phyloP scores from a whole-genome alignment of 1,140 invertebrate genomes.

The Meloidogyne chitwoodi region DNA sequence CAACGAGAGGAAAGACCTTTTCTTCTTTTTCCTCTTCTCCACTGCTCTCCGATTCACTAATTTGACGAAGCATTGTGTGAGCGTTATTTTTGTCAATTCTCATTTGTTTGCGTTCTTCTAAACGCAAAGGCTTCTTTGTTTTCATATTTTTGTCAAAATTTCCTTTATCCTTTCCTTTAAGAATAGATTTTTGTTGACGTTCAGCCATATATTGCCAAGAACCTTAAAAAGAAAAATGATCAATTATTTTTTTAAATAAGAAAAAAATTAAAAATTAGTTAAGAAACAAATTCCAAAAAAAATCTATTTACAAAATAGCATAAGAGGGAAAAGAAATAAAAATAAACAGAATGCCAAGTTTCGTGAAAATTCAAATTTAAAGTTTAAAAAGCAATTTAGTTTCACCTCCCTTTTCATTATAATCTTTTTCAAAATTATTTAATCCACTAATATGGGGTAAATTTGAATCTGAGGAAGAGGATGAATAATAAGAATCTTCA shows the following conservation, averaged over 20 bases:
- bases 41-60: constrained; percentile 31
- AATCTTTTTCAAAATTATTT: background rate
- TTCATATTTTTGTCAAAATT: background rate
- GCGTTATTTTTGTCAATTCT: constrained; percentile 34
- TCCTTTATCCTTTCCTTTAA: background rate
- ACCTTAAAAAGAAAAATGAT: constrained; percentile 23
- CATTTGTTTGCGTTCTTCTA: constrained; percentile 30
- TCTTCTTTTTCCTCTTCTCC: constrained; percentile 10
- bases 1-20: background rate
- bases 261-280: background rate
- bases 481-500: background rate
- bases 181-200: background rate
- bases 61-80: constrained; percentile 39
- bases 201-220: constrained; percentile 38
- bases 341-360: background rate
- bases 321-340: too few species aligned
- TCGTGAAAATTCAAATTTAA: background rate
- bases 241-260: background rate
- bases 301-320: too few species aligned
- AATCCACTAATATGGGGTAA: background rate
- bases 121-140: constrained; percentile 25
- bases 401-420: background rate
- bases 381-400: background rate
- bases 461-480: background rate
- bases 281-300: background rate